These are phyloP conservation scores for Cepaea hortensis DNA, from an alignment of 2,888 invertebrate genomes.

Conservation along the genomic window DNA sequence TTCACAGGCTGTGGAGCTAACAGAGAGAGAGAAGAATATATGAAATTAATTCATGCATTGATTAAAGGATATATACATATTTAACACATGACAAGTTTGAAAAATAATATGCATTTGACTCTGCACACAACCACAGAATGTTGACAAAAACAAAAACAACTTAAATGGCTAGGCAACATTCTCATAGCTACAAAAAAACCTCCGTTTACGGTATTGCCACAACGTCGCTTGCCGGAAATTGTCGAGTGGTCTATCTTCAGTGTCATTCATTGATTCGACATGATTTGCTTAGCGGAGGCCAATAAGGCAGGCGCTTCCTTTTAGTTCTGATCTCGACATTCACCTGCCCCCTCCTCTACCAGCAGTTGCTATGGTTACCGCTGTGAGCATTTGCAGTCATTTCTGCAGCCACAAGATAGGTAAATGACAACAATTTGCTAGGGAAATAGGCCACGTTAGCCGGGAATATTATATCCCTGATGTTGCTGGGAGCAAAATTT, in stretches of 20 bases:
- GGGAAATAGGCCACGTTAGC: neutral
- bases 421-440: neutral
- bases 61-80: too few species aligned
- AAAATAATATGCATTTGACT: too few species aligned
- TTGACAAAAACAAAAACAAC: too few species aligned
- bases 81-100: too few species aligned
- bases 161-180: too few species aligned
- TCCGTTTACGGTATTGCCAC: neutral
- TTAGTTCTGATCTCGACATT: conserved; percentile 8
- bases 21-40: too few species aligned
- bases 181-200: neutral
- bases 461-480: neutral
- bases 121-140: too few species aligned
- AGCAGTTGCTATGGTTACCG: conserved; percentile 30
- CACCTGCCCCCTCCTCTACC: conserved; percentile 18
- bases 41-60: too few species aligned
- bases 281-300: conserved; percentile 3
- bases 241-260: conserved; percentile 19
- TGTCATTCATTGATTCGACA: conserved; percentile 16
- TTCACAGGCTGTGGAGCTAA: too few species aligned
- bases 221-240: conserved; percentile 6
- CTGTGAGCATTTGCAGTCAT: neutral
- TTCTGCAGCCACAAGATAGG: neutral
- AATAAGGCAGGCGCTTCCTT: conserved; percentile 16
- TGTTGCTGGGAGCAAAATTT: neutral